phyloP scores from a whole-genome alignment of 2,113 vertebrate genomes.

The Austrofundulus limnaeus region DNA sequence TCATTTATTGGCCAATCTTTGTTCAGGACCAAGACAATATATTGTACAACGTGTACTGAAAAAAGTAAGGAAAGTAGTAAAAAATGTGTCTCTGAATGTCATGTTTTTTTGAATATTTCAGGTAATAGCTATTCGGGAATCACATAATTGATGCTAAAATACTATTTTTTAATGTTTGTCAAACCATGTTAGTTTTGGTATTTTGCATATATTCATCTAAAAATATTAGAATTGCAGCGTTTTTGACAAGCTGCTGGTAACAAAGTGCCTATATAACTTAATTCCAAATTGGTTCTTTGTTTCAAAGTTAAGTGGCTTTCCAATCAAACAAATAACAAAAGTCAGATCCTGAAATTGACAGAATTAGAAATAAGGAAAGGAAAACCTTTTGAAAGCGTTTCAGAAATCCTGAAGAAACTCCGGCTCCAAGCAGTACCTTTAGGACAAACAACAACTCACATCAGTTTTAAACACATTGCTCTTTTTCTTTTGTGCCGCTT shows the following conservation, averaged over 20 bases:
- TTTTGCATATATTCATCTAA: not conserved
- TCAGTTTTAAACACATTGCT: not conserved
- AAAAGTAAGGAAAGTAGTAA: not conserved
- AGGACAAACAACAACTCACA: constrained; percentile 13
- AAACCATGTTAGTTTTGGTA: not conserved
- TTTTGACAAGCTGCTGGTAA: not conserved
- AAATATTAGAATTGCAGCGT: not conserved
- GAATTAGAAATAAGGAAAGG: not conserved
- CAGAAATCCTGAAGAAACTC: too few species aligned
- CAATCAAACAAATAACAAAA: too few species aligned
- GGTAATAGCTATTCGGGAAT: not conserved
- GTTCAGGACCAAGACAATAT: too few species aligned
- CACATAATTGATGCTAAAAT: not conserved
- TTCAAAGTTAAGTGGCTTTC: too few species aligned
- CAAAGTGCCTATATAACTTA: not conserved
- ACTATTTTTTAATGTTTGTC: not conserved
- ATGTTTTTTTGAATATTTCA: not conserved
- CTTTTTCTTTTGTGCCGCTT: constrained; percentile 12
- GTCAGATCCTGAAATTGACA: too few species aligned
- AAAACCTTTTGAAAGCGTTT: not conserved
- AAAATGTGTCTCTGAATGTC: not conserved
- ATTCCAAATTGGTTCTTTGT: not conserved
- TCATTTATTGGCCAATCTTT: too few species aligned
- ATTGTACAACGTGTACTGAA: too few species aligned
- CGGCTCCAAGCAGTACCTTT: not conserved